Evolutionary conservation across 2,888 invertebrate species (phyloP), one percentile per base, ranked within the genome.

Genomic region (Troides helena): DNA sequence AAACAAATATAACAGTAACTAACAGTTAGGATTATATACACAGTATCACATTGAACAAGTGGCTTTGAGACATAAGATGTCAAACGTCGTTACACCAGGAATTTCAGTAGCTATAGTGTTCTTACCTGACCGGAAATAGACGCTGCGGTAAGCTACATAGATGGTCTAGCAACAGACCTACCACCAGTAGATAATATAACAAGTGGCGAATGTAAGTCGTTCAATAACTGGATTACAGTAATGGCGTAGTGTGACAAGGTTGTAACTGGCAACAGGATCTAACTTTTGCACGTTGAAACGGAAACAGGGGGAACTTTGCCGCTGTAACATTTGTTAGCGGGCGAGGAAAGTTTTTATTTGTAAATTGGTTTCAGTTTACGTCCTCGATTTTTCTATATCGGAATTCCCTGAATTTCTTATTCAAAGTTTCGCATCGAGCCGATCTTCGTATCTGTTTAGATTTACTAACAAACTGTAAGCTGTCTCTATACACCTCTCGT

Each of bases 221-320:
- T 43, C 25, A n/a, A 64, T 23, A 64, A 56, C 10, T 18, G 12
- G n/a, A 61, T 65, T 65, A 67, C n/a, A 65, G 61, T 65, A 62
- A 62, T 46, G 46, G 43, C 43, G 46, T 69, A 69, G 62, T 75
- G 66, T 72, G 74, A 76, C 75, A 76, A 64, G 66, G 73, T 74
- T 75, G 74, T 75, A 73, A 74, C 74, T 71, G 60, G 63, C 72
- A 71, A 72, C 67, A 39, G 65, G 70, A 62, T 68, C 65, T 65
- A 76, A 73, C 66, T 75, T 71, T 62, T 65, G 71, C 69, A 62
- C 72, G 71, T 71, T 71, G 74, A 75, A 78, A 77, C 77, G 73
- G 74, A 78, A 77, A 69, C 78, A 74, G 72, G 63, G 71, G 68
- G 70, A 76, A 78, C 74, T 78, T 77, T 76, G 76, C 74, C 77